A percentile compares a stretch with the other conserved stretches of the same genome.
These are phyloP conservation scores for Lota lota DNA, from an alignment of 2,113 vertebrate genomes.

Conservation along the genomic window DNA sequence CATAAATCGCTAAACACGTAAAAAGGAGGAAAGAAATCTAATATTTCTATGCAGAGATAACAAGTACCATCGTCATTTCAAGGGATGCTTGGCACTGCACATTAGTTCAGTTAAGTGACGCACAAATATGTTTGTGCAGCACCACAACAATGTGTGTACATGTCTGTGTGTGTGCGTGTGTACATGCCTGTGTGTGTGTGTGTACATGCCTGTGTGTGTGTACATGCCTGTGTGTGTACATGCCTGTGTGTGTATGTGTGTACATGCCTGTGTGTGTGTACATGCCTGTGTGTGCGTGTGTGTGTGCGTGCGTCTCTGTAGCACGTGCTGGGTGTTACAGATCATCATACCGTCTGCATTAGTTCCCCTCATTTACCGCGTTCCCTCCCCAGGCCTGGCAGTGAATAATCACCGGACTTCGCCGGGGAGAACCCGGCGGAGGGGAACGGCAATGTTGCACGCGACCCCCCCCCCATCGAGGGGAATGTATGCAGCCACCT, in stretches of 20 bases:
- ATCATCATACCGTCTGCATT: conserved; percentile 60
- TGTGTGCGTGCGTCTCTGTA: neutral
- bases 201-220: neutral
- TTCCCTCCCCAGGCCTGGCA: conserved; percentile 39
- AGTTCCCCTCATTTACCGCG: conserved; percentile 56
- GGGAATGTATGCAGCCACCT: conserved; percentile 24
- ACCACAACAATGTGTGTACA: neutral
- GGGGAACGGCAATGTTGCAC: conserved; percentile 32
- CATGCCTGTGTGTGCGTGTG: neutral
- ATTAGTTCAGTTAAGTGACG: neutral
- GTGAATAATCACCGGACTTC: conserved; percentile 54
- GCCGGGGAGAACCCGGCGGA: conserved; percentile 32
- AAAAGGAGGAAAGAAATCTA: no score
- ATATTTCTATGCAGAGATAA: no score
- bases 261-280: neutral
- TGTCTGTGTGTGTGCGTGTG: neutral
- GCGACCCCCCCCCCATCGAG: conserved; percentile 26
- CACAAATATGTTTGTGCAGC: neutral
- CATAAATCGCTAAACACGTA: no score
- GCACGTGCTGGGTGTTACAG: no score
- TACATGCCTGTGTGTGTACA: neutral
- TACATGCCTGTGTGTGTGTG: neutral
- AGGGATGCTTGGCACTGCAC: no score
- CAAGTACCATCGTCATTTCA: no score
- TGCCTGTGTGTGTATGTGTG: conserved; percentile 6